Base-by-base conservation (phyloP, 2,113 vertebrate species). In the Alethe diademata region DNA sequence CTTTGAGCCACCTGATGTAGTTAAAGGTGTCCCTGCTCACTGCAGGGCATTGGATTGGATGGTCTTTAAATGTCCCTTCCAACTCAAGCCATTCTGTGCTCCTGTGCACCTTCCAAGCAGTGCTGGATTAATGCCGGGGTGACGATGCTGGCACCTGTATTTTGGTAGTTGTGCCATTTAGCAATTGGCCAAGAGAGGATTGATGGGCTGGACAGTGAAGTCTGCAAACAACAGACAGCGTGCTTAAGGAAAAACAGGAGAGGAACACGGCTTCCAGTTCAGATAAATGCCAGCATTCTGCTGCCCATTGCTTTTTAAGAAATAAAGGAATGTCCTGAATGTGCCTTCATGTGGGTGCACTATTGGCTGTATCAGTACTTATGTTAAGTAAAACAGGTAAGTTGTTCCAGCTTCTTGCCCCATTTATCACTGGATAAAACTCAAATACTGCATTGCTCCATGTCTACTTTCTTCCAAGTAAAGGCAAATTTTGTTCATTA, bases 91-190 rank as follows among this genome's bases (percentile, higher is more conserved):
- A 19, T 61, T 48, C 43, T 61, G 12, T 61, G 43, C 35, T 75
- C 28, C 73, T 62, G 35, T 61, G 24, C 2, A 1, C 38, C 29
- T 25, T 13, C 4, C 1, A 19, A 28, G 40, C 22, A 31, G 29
- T 11, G 45, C 26, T 3, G 33, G 29, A 5, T 29, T 9, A 67
- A 45, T 42, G 25, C 50, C 9, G 60, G 36, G 23, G 17, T 84
- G 42, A 24, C 22, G 9, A 23, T n/a, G 33, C 31, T 48, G 72
- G 22, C 19, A 24, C 6, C 36, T 42, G 40, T 19, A 1, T 87
- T 62, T 90, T 69, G 69, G 54, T 36, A 36, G 31, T 15, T 84
- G 58, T 87, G 85, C 54, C 81, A 65, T 69, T 78, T 47, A 76
- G 54, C 72, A 81, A 26, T 66, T 31, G 38, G 43, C 65, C 7